Evolutionary conservation across 2,113 vertebrate species (phyloP), one percentile per base, ranked within the genome.

Genomic region (Apteryx mantelli): DNA sequence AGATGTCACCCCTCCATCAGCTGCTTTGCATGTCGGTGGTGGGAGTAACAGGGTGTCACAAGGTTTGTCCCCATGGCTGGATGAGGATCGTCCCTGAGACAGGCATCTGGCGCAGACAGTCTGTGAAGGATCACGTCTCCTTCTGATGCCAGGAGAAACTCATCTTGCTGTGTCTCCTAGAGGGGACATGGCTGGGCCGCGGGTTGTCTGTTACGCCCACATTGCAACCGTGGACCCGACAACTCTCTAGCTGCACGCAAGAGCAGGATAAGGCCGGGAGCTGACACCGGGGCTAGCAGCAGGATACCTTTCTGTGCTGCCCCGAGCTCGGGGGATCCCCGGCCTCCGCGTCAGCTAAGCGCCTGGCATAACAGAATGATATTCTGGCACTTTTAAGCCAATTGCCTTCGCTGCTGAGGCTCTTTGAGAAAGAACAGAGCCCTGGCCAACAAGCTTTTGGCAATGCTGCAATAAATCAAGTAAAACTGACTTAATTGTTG

Each of bases 281-380:
- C 18, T 48, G 46, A 48, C 46, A 48, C 18, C 3, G 46, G 46
- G 46, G 46, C 46, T 48, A 48, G 18, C 18, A 48, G 18, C 46
- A 12, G 46, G 46, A 25, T 22, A 25, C 20, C 20, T 11, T 11
- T 68, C 63, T 30, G 22, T 22, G 36, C 34, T 19, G 18, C 58
- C 91, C 18, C 64, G 42, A 48, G 52, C 42, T 7, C n/a, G n/a
- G 42, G 53, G 42, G 30, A 20, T 18, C 0, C 0, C 53, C 56
- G 68, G 20, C n/a, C 20, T 64, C 32, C 3, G 1, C 50, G 56
- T 38, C 66, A 80, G 36, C 36, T 79, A 0, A 0, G 44, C 1
- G 1, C 40, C 4, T 0, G 0, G 25, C 50, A 30, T 1, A 0
- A 21, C 38, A 70, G 9, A 71, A 32, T 0, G 5, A 52, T 42